Evolutionary conservation across 2,888 invertebrate species (phyloP).

Genomic region (Podotricha telesiphe): DNA sequence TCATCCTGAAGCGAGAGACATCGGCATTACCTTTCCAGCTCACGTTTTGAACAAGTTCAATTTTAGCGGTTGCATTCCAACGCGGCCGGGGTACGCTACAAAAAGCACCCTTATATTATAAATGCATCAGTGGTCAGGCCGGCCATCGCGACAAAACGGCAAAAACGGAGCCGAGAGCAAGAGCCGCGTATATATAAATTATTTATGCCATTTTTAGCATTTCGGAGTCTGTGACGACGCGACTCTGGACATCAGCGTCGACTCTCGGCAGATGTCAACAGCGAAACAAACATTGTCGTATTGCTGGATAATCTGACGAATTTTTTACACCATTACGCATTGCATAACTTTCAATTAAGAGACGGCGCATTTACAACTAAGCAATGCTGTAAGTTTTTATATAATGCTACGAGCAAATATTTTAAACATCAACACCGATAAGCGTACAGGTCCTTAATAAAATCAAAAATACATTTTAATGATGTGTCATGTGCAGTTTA

Average conservation of each 20-base stretch:
- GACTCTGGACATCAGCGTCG: conserved; percentile 58
- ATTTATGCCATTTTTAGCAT: conserved; percentile 84
- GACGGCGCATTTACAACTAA: conserved; percentile 32
- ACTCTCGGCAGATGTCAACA: conserved; percentile 48
- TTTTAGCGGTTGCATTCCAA: conserved; percentile 83
- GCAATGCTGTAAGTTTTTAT: conserved; percentile 32
- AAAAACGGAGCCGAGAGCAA: conserved; percentile 76
- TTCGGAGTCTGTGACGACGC: conserved; percentile 72
- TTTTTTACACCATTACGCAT: conserved; percentile 41
- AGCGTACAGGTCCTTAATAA: not conserved
- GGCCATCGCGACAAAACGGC: conserved; percentile 77
- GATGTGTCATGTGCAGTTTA: not conserved
- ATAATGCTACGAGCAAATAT: conserved; percentile 9
- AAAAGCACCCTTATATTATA: conserved; percentile 84
- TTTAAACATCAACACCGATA: conserved; percentile 14
- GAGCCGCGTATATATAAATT: conserved; percentile 81
- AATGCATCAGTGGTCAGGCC: conserved; percentile 84
- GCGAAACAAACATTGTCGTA: conserved; percentile 35
- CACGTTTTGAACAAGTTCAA: conserved; percentile 82
- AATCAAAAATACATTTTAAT: not conserved
- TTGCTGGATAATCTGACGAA: conserved; percentile 41
- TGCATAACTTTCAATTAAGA: conserved; percentile 41
- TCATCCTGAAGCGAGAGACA: conserved; percentile 37
- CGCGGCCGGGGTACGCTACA: conserved; percentile 72
- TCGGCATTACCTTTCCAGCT: conserved; percentile 72